Conservation (phyloP, 2,888 invertebrate species). For the Ormyrus labotus region DNA sequence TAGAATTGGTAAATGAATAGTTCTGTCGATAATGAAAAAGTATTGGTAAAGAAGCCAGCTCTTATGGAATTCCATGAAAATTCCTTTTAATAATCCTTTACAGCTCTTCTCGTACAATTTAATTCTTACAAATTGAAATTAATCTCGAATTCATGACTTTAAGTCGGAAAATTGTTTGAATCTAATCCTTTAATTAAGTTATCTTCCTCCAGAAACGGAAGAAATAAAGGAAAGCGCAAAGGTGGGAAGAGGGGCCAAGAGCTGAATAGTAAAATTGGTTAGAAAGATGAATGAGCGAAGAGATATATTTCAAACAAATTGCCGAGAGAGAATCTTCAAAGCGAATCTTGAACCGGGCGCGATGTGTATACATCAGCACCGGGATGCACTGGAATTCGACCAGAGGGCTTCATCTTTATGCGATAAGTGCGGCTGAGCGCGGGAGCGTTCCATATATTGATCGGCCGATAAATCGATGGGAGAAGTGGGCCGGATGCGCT, state of each 20-base stretch:
- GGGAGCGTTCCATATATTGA: conserved; percentile 25
- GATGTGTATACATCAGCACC: conserved; percentile 15
- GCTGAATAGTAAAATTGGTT: not conserved
- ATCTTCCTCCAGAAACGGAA: not conserved
- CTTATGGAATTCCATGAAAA: too few relatives aligned
- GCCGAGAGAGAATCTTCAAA: conserved; percentile 15
- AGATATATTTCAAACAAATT: conserved; percentile 42
- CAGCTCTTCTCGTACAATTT: too few relatives aligned
- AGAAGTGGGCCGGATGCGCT: conserved; percentile 43
- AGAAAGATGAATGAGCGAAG: not conserved
- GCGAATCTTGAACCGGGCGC: conserved; percentile 28
- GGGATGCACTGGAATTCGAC: conserved; percentile 45
- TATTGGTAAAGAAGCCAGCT: too few relatives aligned
- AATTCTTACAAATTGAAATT: too few relatives aligned
- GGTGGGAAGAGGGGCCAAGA: not conserved
- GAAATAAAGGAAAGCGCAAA: not conserved
- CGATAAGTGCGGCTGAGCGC: conserved; percentile 46
- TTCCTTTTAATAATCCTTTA: too few relatives aligned
- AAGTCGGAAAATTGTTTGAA: too few relatives aligned
- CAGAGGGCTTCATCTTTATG: conserved; percentile 53
- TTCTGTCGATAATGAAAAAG: too few relatives aligned
- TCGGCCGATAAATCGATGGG: conserved; percentile 52
- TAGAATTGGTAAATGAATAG: too few relatives aligned
- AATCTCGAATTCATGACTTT: too few relatives aligned
- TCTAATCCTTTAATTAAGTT: too few relatives aligned